These are phyloP conservation scores for Caenorhabditis panamensis DNA, from an alignment of 2,888 invertebrate species.

Conservation along the genomic window DNA sequence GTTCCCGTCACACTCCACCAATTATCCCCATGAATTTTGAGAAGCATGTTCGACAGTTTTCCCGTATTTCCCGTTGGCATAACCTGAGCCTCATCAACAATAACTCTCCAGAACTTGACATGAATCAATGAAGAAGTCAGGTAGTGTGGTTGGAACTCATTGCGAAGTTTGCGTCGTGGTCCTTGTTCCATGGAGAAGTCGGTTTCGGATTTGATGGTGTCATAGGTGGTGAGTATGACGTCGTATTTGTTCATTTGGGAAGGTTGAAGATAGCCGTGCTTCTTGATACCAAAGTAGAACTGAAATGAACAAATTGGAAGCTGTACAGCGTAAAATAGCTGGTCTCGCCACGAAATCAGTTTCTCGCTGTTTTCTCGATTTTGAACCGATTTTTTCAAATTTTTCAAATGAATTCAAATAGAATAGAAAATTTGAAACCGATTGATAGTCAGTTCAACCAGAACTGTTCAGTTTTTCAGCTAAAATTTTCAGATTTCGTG, in stretches of 20 bases:
- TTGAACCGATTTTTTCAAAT: no score
- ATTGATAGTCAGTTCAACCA: no score
- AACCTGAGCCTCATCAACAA: constrained; percentile 88
- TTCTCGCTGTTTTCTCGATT: no score
- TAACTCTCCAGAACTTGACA: constrained; percentile 87
- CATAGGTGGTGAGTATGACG: constrained; percentile 87
- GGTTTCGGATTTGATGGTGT: constrained; percentile 85
- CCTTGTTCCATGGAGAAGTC: neutral
- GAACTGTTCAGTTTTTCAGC: no score
- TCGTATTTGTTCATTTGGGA: constrained; percentile 85
- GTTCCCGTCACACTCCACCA: constrained; percentile 88
- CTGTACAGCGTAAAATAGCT: no score
- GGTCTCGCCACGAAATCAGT: no score
- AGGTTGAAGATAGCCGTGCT: constrained; percentile 69
- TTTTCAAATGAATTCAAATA: no score
- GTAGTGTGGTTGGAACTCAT: neutral
- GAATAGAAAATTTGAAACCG: no score
- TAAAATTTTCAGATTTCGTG: no score
- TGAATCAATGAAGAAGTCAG: constrained; percentile 86
- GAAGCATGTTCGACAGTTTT: constrained; percentile 86
- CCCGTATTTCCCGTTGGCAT: constrained; percentile 85
- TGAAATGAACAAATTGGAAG: no score
- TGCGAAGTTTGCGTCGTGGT: constrained; percentile 10
- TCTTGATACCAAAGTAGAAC: constrained; percentile 67
- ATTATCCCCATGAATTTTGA: constrained; percentile 84